These are phyloP conservation scores for Physella acuta DNA, from an alignment of 1,140 invertebrate species.

Conservation along the genomic window DNA sequence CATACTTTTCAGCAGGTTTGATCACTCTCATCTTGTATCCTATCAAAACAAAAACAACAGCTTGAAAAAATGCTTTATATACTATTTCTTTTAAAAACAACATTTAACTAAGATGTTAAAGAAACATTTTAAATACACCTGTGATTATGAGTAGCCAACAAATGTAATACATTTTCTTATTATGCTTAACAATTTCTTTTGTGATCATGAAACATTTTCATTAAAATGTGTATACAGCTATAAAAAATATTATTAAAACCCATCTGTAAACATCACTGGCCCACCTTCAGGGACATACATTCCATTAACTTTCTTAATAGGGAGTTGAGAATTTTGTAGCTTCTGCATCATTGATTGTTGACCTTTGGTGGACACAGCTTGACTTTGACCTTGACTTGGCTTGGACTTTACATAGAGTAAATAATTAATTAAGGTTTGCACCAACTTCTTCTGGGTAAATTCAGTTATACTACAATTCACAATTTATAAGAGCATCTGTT, in stretches of 20 bases:
- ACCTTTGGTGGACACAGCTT: conserved; percentile 10
- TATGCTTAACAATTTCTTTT: no score
- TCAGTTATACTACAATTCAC: no score
- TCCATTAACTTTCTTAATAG: conserved; percentile 27
- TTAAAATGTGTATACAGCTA: neutral
- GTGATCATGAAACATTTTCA: neutral
- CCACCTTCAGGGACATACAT: conserved; percentile 27
- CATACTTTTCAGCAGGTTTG: conserved; percentile 58
- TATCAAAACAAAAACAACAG: no score
- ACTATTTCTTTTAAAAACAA: no score
- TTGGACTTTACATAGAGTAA: no score
- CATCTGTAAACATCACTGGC: neutral
- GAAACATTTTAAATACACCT: no score
- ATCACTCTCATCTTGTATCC: conserved; percentile 56
- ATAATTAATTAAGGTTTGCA: no score
- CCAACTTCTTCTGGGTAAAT: neutral
- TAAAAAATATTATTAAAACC: neutral
- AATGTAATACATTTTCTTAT: no score
- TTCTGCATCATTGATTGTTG: conserved; percentile 23
- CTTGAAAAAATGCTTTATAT: no score
- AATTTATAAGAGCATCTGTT: no score
- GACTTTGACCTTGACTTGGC: conserved; percentile 71
- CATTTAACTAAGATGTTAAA: no score
- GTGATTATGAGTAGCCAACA: no score
- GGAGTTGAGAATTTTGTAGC: conserved; percentile 15